These are phyloP conservation scores for Tetramorium parvispinum DNA, from an alignment of 1,140 invertebrate genomes.

Conservation along the genomic window DNA sequence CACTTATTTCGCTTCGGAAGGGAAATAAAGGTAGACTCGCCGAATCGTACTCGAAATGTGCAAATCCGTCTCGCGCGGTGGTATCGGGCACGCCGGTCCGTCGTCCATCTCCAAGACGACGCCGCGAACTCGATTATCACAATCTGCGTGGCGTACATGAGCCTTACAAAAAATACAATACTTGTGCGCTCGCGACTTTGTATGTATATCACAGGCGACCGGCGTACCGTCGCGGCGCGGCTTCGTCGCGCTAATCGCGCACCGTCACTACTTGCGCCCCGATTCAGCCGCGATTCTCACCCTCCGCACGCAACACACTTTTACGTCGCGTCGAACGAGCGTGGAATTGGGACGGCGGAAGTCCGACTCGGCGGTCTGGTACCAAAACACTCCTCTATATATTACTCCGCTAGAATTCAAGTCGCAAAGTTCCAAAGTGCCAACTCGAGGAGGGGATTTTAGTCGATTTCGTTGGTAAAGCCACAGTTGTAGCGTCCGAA, in stretches of 20 bases:
- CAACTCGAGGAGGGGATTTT: conserved; percentile 18
- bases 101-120: conserved; percentile 77
- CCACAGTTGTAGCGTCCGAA: neutral
- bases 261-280: conserved; percentile 40
- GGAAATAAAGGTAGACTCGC: conserved; percentile 3
- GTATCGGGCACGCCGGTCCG: conserved; percentile 65
- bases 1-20: neutral
- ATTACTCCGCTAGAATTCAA: conserved; percentile 42
- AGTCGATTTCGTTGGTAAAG: neutral
- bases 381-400: conserved; percentile 10
- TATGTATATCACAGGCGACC: conserved; percentile 71
- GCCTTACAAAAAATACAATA: conserved; percentile 86
- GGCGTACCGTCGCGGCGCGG: conserved; percentile 60
- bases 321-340: neutral
- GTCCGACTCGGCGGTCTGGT: conserved; percentile 47
- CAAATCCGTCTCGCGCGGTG: neutral
- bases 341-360: conserved; percentile 41
- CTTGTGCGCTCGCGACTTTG: conserved; percentile 79
- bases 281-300: conserved; percentile 15
- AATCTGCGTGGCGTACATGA: conserved; percentile 81
- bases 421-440: conserved; percentile 56
- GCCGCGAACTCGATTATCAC: conserved; percentile 84
- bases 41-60: conserved; percentile 2
- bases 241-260: conserved; percentile 59
- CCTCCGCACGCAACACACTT: neutral